Conservation (phyloP, 2,888 invertebrate genomes). For the Acanthosepion pharaonis region DNA sequence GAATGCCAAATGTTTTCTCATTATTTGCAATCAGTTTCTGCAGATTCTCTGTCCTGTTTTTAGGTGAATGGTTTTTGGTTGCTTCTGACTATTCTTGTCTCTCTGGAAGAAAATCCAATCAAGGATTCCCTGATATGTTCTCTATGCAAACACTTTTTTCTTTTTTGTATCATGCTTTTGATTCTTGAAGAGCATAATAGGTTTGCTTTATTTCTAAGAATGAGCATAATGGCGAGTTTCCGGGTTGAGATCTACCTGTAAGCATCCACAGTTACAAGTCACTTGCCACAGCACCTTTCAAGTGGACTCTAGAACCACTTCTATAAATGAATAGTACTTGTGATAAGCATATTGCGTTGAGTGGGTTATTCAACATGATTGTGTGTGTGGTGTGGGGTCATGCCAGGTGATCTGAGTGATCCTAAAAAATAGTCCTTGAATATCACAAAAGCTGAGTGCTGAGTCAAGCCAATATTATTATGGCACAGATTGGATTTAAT, state of each 20-base stretch:
- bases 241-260: background rate
- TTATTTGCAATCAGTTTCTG: no score
- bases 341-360: background rate
- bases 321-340: background rate
- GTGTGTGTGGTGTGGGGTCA: background rate
- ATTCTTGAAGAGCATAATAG: background rate
- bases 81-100: background rate
- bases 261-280: background rate
- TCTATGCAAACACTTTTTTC: no score
- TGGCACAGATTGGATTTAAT: background rate
- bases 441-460: background rate
- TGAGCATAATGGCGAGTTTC: background rate
- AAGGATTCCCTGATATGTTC: background rate
- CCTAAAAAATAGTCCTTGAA: background rate
- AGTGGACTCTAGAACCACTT: constrained; percentile 33
- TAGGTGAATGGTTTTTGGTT: background rate
- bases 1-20: no score
- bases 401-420: background rate
- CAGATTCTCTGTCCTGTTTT: no score
- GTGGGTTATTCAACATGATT: background rate
- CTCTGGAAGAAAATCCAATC: background rate
- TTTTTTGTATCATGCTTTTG: no score
- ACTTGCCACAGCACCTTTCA: background rate
- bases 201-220: background rate
- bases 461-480: background rate